Conservation (phyloP, 1,140 invertebrate species). For the Trinorchestia longiramus region DNA sequence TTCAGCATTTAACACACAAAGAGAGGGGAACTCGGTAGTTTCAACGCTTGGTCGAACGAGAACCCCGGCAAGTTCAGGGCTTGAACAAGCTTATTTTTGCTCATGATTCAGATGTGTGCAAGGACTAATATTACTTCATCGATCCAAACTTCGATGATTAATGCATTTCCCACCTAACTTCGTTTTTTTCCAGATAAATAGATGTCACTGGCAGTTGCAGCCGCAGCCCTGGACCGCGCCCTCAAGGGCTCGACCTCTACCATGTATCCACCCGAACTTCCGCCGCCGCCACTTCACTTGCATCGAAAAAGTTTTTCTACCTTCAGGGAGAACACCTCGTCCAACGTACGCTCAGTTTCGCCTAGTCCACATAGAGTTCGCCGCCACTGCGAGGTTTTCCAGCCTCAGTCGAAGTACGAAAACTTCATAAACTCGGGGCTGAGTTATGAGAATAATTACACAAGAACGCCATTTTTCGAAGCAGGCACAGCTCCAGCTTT, state of each 20-base stretch:
- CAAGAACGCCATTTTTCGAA: background rate
- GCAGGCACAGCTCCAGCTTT: background rate
- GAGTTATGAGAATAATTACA: background rate
- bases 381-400: background rate
- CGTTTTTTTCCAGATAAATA: background rate
- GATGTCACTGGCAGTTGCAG: slow-evolving; percentile 5
- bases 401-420: background rate
- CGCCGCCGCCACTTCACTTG: background rate
- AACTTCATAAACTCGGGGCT: background rate
- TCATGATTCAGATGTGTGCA: no score
- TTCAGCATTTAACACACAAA: no score
- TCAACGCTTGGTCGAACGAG: no score
- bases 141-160: no score
- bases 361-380: background rate
- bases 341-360: background rate
- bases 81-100: no score
- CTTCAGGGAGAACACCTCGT: background rate
- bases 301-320: background rate
- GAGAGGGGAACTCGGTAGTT: no score
- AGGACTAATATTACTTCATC: no score
- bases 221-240: slow-evolving; percentile 18
- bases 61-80: no score
- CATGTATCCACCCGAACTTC: background rate
- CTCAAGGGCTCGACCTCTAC: background rate
- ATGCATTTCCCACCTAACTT: no score